Evolutionary conservation across 2,797 vertebrate species (phyloP), one percentile per base, ranked within the genome.

Genomic region (Microcaecilia unicolor): DNA sequence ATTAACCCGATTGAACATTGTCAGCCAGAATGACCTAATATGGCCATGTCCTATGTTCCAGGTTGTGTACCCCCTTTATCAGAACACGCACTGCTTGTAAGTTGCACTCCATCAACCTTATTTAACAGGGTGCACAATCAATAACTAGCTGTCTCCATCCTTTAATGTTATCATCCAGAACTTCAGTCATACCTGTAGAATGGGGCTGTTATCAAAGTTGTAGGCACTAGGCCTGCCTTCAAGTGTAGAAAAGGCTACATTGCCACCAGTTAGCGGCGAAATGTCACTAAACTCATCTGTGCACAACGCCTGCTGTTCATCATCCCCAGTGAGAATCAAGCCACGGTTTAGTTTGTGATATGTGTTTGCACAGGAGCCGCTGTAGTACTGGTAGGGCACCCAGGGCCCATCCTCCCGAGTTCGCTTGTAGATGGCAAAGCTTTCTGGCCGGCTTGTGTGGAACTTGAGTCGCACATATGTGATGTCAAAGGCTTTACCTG

Each of bases 281-380:
- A 98, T 98, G 77, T 98, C 93, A 8, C 95, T 98, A 85, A 98
- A 97, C 35, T 98, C 95, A 6, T 96, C 93, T 0, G 95, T 98
- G 65, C 95, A 98, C 36, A 92, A 69, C 0, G 93, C 92, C 67
- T 93, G 88, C 80, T 93, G 91, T 70, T 98, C 95, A 0, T 98
- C 89, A 40, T 88, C 87, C 0, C 93, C 90, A 0, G 91, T 97
- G 35, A 89, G 83, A 71, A 98, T 93, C 72, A 96, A 98, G 46
- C 87, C 89, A 0, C 74, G 79, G 51, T 63, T 89, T 2, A 34
- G 8, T 54, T 94, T 96, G 25, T 34, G 64, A 55, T 95, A 98
- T 0, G 94, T 98, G 57, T 93, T 95, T 78, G 93, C 85, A 0
- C 95, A 98, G 37, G 95, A 98, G 14, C 95, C 90, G 0, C 94